phyloP scores from a whole-genome alignment of 2,888 invertebrate genomes.

The Rhopalosiphum nymphaeae region DNA sequence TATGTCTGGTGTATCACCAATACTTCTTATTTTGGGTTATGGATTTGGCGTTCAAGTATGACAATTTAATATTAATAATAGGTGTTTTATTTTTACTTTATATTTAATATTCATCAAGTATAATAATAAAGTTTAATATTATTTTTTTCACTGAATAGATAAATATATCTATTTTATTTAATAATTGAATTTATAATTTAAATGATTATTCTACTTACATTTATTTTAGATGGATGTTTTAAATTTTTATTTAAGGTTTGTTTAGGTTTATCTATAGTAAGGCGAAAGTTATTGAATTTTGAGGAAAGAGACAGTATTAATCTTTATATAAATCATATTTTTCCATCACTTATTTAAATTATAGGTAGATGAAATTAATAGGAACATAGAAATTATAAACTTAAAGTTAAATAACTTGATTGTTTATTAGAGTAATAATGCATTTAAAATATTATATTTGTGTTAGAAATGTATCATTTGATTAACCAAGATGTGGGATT shows the following conservation, averaged over 20 bases:
- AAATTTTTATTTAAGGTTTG: too few relatives aligned
- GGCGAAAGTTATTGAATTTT: neutral
- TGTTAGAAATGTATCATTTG: neutral
- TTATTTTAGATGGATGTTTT: neutral
- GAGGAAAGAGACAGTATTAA: neutral
- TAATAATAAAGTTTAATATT: neutral
- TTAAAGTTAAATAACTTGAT: neutral
- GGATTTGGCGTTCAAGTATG: slow-evolving; percentile 83
- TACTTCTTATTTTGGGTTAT: slow-evolving; percentile 91
- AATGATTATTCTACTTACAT: neutral
- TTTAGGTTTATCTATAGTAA: neutral
- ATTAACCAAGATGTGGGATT: neutral
- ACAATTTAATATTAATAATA: neutral
- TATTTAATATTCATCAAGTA: too few relatives aligned
- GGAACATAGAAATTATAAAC: neutral
- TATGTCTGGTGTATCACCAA: slow-evolving; percentile 80
- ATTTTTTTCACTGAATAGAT: neutral
- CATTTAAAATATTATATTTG: neutral
- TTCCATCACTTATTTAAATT: neutral
- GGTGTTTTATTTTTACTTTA: neutral
- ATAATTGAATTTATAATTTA: neutral
- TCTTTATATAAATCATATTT: neutral
- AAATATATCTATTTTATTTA: neutral
- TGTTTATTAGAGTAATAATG: neutral
- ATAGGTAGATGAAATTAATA: neutral